Evolutionary conservation across 2,888 invertebrate species (phyloP), one percentile per base, ranked within the genome.

Genomic region (Prenolepis imparis): DNA sequence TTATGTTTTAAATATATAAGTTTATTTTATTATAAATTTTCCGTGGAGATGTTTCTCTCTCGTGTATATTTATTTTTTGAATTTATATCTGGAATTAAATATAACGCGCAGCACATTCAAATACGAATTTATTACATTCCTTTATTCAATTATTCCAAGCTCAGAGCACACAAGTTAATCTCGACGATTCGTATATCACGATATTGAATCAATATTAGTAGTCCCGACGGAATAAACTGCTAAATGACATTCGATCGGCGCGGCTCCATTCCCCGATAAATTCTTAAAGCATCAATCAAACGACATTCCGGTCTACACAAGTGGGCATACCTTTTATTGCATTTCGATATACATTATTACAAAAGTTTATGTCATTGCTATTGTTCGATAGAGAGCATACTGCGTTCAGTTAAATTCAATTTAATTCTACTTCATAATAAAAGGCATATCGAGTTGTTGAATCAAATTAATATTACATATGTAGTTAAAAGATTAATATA

Each of bases 171-270:
- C 57, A 41, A 67, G 41, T 55, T 39, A 41, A 39, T 77, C 24
- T 39, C n/a, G 39, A 28, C 28, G 28, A 68, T 77, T 67, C n/a
- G 67, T 39, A 64, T 64, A 41, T 64, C n/a, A 52, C 48, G 24
- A 75, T 75, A 77, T 77, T 77, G 55, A 77, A 77, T 77, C 67
- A 77, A 77, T 77, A 68, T 77, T 77, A 57, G 57, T 57, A 77
- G 67, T 28, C 28, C n/a, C 55, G 68, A 41, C 41, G 28, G 57
- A 77, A 77, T 77, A 68, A 77, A 57, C 57, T 57, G 77, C 41
- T 77, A 67, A 67, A 77, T 68, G 67, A 67, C 41, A 57, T 67
- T 67, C 77, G 55, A 77, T 39, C 67, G 36, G 12, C 52, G 52
- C 24, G 6, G 12, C 39, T 55, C 55, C n/a, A 55, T 11, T 48